Percentiles rank a stretch among this genome's conserved stretches.
These are phyloP conservation scores for Choloepus didactylus DNA, from an alignment of 2,797 vertebrate species.

Conservation along the genomic window DNA sequence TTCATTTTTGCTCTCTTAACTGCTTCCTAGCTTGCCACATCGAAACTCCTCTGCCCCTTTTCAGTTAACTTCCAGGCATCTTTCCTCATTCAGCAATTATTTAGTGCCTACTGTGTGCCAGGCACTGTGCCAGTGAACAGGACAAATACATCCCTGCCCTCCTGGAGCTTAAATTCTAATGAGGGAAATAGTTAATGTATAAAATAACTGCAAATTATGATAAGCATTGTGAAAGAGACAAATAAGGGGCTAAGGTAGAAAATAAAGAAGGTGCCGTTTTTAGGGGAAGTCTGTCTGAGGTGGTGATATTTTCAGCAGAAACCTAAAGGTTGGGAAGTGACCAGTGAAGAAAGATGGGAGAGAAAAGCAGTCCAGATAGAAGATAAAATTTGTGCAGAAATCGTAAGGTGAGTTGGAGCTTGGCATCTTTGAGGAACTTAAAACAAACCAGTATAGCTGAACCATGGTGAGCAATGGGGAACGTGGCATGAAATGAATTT, in stretches of 20 bases:
- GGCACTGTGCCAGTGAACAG: background rate
- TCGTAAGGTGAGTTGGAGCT: background rate
- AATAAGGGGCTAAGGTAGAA: background rate
- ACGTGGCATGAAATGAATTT: background rate
- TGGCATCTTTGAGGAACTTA: background rate
- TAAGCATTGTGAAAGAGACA: background rate
- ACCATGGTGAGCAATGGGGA: background rate
- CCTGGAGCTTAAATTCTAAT: background rate
- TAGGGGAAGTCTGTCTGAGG: background rate
- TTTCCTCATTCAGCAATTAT: background rate
- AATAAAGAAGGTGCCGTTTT: background rate
- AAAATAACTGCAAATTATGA: background rate
- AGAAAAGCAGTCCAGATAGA: conserved; percentile 1
- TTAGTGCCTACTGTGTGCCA: background rate
- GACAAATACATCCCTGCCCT: background rate
- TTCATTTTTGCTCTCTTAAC: background rate
- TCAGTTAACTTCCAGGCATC: background rate
- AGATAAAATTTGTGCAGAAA: conserved; percentile 50
- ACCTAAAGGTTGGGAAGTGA: background rate
- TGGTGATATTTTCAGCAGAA: conserved; percentile 43
- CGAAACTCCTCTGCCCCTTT: conserved; percentile 28
- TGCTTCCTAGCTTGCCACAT: conserved; percentile 13
- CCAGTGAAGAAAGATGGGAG: background rate
- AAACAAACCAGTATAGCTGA: background rate
- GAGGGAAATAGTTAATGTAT: background rate